A percentile compares a stretch with the other conserved stretches of the same genome.
These are phyloP conservation scores for Lucilia cuprina DNA, from an alignment of 1,140 invertebrate genomes.

Conservation along the genomic window DNA sequence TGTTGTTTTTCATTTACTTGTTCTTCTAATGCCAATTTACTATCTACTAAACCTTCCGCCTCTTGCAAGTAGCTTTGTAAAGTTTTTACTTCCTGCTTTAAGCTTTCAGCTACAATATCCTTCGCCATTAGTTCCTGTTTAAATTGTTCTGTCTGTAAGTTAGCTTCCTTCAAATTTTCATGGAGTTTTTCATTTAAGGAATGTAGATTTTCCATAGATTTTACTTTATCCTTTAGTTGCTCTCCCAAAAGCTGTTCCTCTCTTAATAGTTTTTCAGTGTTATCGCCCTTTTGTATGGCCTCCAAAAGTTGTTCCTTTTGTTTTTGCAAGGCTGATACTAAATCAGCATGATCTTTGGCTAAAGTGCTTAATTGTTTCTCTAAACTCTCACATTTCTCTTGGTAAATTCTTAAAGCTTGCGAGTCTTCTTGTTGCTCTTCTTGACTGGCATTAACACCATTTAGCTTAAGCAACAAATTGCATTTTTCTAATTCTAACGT, in stretches of 20 bases:
- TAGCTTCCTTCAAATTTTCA: slow-evolving; percentile 3
- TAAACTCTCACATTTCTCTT: slow-evolving; percentile 53
- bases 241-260: background rate
- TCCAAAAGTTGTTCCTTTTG: slow-evolving; percentile 38
- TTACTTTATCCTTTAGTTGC: background rate
- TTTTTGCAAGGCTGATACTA: slow-evolving; percentile 39
- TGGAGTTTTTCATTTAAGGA: background rate
- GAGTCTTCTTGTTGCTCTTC: slow-evolving; percentile 57
- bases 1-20: slow-evolving; percentile 44
- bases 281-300: slow-evolving; percentile 34
- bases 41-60: background rate
- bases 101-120: slow-evolving; percentile 26
- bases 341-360: slow-evolving; percentile 41
- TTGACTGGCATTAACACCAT: slow-evolving; percentile 63
- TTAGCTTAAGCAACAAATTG: slow-evolving; percentile 48
- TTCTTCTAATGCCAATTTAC: background rate
- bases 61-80: background rate
- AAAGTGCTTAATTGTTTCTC: slow-evolving; percentile 39
- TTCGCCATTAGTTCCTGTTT: slow-evolving; percentile 35
- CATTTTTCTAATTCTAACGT: slow-evolving; percentile 50
- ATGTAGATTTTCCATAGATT: background rate
- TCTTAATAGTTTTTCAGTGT: slow-evolving; percentile 21
- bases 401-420: slow-evolving; percentile 54
- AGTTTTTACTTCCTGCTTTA: slow-evolving; percentile 17
- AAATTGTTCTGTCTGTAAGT: background rate